Conservation (phyloP, 2,888 invertebrate genomes). For the Harpalus rubripes region DNA sequence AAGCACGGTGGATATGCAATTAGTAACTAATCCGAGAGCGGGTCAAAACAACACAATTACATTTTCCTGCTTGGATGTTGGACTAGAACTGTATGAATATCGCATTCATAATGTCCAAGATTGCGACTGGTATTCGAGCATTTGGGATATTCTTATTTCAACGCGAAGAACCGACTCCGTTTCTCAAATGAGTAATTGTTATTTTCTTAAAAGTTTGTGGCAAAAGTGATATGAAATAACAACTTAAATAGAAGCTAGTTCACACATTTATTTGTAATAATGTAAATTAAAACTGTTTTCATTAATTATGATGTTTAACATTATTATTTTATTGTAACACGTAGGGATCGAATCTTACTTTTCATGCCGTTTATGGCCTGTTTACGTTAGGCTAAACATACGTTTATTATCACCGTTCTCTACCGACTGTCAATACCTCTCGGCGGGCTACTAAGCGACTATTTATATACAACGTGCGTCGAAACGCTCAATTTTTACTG, state of each 20-base stretch:
- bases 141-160: background rate
- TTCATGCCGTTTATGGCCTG: too few species aligned
- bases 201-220: slow-evolving; percentile 33
- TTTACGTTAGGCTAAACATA: too few species aligned
- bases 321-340: too few species aligned
- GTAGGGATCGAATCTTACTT: too few species aligned
- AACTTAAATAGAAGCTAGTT: background rate
- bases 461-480: too few species aligned
- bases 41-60: slow-evolving; percentile 54
- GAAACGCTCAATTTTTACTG: too few species aligned
- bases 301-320: too few species aligned
- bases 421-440: too few species aligned
- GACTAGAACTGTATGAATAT: slow-evolving; percentile 12
- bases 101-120: slow-evolving; percentile 24
- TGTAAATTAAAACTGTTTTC: background rate
- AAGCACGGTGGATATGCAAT: slow-evolving; percentile 48
- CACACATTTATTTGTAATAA: background rate
- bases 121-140: background rate
- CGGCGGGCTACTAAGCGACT: too few species aligned
- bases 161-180: background rate
- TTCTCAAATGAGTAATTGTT: slow-evolving; percentile 26
- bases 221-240: background rate
- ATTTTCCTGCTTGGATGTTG: slow-evolving; percentile 12
- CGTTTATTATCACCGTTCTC: too few species aligned
- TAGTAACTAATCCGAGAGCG: slow-evolving; percentile 33